Percentiles rank a stretch among this genome's conserved stretches.
These are phyloP conservation scores for Steinernema carpocapsae DNA, from an alignment of 2,888 invertebrate genomes.

Conservation along the genomic window DNA sequence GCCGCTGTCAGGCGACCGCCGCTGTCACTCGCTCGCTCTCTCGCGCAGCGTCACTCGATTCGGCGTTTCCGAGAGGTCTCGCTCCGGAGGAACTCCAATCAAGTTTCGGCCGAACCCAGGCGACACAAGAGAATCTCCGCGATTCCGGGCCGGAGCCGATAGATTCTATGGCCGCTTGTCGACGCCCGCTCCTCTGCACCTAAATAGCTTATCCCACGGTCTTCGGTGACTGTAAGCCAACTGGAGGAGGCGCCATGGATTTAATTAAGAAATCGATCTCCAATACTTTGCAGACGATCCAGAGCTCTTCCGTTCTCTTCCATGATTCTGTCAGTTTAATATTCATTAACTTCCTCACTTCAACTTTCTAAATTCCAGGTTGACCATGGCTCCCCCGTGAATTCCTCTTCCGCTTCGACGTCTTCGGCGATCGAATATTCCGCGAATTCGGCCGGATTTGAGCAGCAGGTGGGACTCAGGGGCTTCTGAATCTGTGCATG, in stretches of 20 bases:
- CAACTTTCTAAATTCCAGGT: neutral
- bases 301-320: slow-evolving; percentile 5
- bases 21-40: neutral
- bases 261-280: slow-evolving; percentile 27
- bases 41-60: slow-evolving; percentile 4
- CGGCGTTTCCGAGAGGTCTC: slow-evolving; percentile 29
- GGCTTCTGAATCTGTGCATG: neutral
- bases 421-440: slow-evolving; percentile 20
- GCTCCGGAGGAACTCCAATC: neutral
- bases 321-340: too few relatives aligned
- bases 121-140: neutral
- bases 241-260: neutral
- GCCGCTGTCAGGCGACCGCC: too few relatives aligned
- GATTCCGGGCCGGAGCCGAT: neutral
- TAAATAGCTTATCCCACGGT: too few relatives aligned
- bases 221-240: too few relatives aligned
- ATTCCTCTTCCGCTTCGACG: neutral
- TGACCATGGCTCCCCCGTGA: neutral
- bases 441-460: slow-evolving; percentile 19
- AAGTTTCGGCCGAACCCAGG: neutral
- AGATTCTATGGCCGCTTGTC: neutral
- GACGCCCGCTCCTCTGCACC: too few relatives aligned
- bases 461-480: neutral
- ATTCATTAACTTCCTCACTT: too few relatives aligned
- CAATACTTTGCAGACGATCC: slow-evolving; percentile 5